Evolutionary conservation across 2,888 invertebrate species (phyloP), one percentile per base, ranked within the genome.

Genomic region (Eupithecia vulgata): DNA sequence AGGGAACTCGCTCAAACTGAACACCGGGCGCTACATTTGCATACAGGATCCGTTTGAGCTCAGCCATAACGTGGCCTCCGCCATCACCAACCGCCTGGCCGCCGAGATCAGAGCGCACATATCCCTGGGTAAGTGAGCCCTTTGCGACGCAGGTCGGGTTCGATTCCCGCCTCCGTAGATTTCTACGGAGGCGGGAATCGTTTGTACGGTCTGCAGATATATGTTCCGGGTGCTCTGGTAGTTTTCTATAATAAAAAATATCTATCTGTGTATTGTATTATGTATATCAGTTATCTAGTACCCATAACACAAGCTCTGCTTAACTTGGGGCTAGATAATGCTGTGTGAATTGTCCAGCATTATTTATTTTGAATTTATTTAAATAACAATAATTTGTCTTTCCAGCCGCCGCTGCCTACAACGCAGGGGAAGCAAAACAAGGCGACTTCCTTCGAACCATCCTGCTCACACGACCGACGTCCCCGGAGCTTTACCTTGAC

Each of bases 41-140:
- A 84, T 96, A 0, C 96, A 97, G 88, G 97, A 97, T 87, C 96
- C 96, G 0, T 95, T 96, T 81, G 96, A 96, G 83, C 95, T 95
- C 70, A 92, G 91, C 77, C 94, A 95, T 81, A 97, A 96, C 81
- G 90, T 96, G 5, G 92, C 95, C 0, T 87, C 87, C 13, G 81
- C 86, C 1, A 85, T 95, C 15, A 80, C 83, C 21, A 52, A 62
- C 6, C 82, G 81, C 6, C 77, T 91, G 5, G 83, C 88, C 0
- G 42, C 65, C 0, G 91, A 91, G 6, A 79, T 93, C 64, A 80
- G 76, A 21, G 82, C 83, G 0, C 88, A 79, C 79, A 81, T 93
- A 69, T 82, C 83, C 35, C 64, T 67, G 30, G 75, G 75, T 72
- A 7, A 69, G 66, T 15, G 15, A 21, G n/a, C 2, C 59, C 12